Base-by-base conservation (phyloP, 2,113 vertebrate genomes). In the Emydura subglobosa region DNA sequence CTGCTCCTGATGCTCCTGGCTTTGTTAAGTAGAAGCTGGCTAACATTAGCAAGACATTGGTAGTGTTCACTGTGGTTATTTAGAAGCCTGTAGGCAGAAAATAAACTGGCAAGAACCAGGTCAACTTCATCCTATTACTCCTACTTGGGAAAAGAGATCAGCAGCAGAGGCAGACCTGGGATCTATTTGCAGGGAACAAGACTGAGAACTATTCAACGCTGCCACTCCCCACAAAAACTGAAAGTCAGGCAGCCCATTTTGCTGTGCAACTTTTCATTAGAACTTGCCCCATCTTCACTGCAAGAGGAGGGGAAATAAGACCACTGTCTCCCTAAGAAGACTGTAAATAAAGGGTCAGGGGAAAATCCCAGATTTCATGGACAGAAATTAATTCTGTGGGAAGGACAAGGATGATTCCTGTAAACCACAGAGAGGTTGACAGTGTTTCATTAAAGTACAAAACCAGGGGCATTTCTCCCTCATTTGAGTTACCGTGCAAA, bases 231-330 rank as follows among this genome's bases (percentile, higher is more conserved):
- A 68, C 16, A 53, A 53, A 53, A 53, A 68, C 34, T 68, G 61
- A 68, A 68, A 59, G 92, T 34, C 17, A 85, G 59, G 76, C 95
- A 93, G 76, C 21, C 92, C 76, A 86, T n/a, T 91, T 92, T 74
- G 87, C 17, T 81, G 81, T 54, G 90, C 47, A 96, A 92, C 1
- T 4, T 94, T 93, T 87, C 68, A 86, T 87, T 83, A 94, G 72
- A 19, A 91, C 27, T 96, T 95, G 79, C 53, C 49, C 53, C 49
- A 72, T 89, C 61, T 53, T 2, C 72, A 1, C 1, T 81, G 79
- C 89, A 83, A 19, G 59, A 90, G 78, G 53, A 85, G 86, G 79
- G 91, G 87, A 65, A 97, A 89, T 85, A 96, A 94, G 59, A 92
- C 78, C 25, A 57, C 74, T 92, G 88, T 10, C 89, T 31, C 47